These are phyloP conservation scores for Troilus luridus DNA, from an alignment of 2,888 invertebrate species.

Conservation along the genomic window DNA sequence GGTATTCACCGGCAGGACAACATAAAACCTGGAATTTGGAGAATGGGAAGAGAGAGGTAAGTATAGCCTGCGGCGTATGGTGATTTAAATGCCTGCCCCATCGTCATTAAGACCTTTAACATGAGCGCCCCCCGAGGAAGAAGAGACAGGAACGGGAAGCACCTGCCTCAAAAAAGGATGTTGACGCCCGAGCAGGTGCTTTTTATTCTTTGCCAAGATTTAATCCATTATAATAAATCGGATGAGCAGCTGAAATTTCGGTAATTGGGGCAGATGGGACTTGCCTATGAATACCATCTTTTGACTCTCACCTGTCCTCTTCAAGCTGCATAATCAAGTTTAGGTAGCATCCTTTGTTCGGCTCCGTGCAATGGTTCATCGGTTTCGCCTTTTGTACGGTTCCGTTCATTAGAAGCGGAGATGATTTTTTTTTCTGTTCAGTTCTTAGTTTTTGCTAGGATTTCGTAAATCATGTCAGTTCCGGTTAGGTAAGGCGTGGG, in stretches of 20 bases:
- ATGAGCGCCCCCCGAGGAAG: not conserved
- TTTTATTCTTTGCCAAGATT: conserved; percentile 54
- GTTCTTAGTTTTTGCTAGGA: not conserved
- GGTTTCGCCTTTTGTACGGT: conserved; percentile 13
- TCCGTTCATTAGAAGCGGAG: conserved; percentile 2
- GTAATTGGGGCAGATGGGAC: conserved; percentile 51
- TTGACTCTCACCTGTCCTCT: conserved; percentile 45
- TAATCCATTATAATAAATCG: conserved; percentile 58
- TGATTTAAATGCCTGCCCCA: conserved; percentile 4
- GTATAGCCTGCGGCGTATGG: not conserved
- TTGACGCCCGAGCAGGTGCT: not conserved
- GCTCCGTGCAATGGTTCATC: not conserved
- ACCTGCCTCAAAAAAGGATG: conserved; percentile 33
- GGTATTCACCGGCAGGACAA: not conserved
- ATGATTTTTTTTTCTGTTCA: not conserved
- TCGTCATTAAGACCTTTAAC: conserved; percentile 23
- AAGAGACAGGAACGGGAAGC: conserved; percentile 21
- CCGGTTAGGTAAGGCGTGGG: not conserved
- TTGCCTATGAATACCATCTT: not conserved
- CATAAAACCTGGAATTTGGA: not conserved
- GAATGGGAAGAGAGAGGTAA: not conserved
- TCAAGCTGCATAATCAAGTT: not conserved
- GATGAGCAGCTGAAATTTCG: conserved; percentile 45
- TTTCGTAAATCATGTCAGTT: not conserved
- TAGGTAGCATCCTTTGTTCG: conserved; percentile 2